Base-by-base conservation (phyloP, 1,140 invertebrate species). In the Ptiloglossa arizonensis region DNA sequence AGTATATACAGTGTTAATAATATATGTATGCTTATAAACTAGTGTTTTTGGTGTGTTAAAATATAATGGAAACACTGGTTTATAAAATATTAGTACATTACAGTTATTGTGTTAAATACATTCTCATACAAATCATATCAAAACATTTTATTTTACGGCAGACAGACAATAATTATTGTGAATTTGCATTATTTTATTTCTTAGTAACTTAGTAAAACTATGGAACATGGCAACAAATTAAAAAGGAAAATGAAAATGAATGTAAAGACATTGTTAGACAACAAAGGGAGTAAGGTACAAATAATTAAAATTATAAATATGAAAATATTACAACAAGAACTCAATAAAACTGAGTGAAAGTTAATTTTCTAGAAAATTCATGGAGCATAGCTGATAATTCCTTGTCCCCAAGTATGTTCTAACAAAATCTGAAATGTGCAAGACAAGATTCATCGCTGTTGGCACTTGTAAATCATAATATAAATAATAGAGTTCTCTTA, bases 401-500 rank as follows among this genome's bases (percentile, higher is more conserved):
- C 22, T 81, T 66, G 44, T 62, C 48, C 24, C 52, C 27, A 35
- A 52, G 24, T 78, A 38, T 64, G 35, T 29, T 54, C 59, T 70
- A 64, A 82, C 46, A 60, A 66, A 29, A 46, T 74, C 19, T 19
- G 4, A 52, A 52, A 52, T 56, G 44, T 52, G 52, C 27, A 41
- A 46, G 11, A 19, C 8, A 54, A 57, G 56, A 67, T 35, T 75
- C 1, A 64, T 32, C 5, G 59, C 56, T 63, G 50, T 83, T 83
- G 73, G 67, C 73, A 77, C 60, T 78, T 82, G 17, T 68, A 72
- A 78, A 63, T 67, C 38, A 71, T 72, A 22, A 19, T 57, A 56
- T 29, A 78, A 72, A 63, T 56, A 81, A 66, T 29, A 22, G 24
- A 22, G 44, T 44, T 50, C 8, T 19, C 50, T 57, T 68, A 32